A percentile compares a stretch with the other conserved stretches of the same genome.
These are phyloP conservation scores for Laupala kohalensis DNA, from an alignment of 1,140 invertebrate species.

Conservation along the genomic window DNA sequence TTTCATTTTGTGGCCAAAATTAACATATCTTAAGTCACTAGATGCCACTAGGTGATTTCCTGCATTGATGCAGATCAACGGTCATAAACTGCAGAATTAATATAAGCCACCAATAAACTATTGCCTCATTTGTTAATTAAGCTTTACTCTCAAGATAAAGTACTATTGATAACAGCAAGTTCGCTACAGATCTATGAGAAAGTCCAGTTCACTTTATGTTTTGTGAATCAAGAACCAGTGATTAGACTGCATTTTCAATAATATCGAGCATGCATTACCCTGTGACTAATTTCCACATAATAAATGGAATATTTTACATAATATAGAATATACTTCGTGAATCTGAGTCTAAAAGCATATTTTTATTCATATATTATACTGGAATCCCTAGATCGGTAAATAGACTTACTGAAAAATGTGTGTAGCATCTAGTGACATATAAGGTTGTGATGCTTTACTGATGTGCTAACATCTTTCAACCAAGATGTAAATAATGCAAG, in stretches of 20 bases:
- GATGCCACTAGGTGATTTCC: not conserved
- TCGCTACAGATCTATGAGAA: not conserved
- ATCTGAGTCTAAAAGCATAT: no score
- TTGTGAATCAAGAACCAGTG: no score
- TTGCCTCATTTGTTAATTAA: not conserved
- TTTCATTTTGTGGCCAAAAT: not conserved
- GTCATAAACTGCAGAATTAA: not conserved
- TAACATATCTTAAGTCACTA: not conserved
- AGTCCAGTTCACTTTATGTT: no score
- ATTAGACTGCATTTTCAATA: no score
- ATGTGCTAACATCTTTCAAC: not conserved
- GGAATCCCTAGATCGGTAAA: not conserved
- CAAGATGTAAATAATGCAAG: not conserved
- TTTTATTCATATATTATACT: no score
- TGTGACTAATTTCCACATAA: no score
- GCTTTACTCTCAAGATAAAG: not conserved
- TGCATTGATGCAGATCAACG: no score
- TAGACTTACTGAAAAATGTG: not conserved
- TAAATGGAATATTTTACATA: no score
- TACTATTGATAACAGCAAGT: not conserved
- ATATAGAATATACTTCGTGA: no score
- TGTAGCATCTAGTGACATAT: not conserved
- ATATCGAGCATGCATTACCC: no score
- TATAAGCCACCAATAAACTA: not conserved
- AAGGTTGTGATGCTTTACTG: not conserved